Evolutionary conservation across 2,113 vertebrate genomes (phyloP), one percentile per base, ranked within the genome.

Genomic region (Oreochromis aureus): DNA sequence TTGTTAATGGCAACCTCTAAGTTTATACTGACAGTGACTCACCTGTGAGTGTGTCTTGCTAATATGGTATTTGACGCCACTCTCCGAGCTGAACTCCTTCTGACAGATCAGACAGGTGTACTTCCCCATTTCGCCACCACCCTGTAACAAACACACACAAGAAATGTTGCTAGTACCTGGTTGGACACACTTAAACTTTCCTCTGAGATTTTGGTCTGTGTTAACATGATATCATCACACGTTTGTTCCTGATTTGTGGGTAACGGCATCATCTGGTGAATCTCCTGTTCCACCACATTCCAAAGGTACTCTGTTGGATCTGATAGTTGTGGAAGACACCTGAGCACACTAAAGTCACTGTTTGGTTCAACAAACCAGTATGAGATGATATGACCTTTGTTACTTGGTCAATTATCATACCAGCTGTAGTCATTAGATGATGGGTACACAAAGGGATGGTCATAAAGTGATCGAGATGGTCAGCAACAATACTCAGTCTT

Each of bases 1-100:
- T 16, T 56, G 61, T 32, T 82, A 76, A 32, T 53, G 61, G 32
- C 19, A 55, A 16, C 10, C 55, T 66, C 8, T 11, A 11, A 22
- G 30, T 56, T 79, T 39, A 18, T n/a, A 34, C 56, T 16, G 44
- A 88, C 48, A 80, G 6, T 59, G 48, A 93, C 97, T 95, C 95
- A 99, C 98, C 98, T 99, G 98, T 0, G 98, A 97, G 61, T 99
- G 98, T 86, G 98, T 97, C 96, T 99, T 99, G 94, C 98, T 97
- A 93, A 99, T 99, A 95, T 99, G 98, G 94, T 99, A 99, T 91
- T 99, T 99, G 82, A 99, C 99, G 0, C 99, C 99, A 0, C 98
- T 99, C 92, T 99, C 99, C 0, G 98, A 99, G 96, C 97, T 98
- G 93, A 99, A 99, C 94, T 99, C 98, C 95, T 99, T 99, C 91